Evolutionary conservation across 2,797 vertebrate species (phyloP).

Genomic region (Pygocentrus nattereri): DNA sequence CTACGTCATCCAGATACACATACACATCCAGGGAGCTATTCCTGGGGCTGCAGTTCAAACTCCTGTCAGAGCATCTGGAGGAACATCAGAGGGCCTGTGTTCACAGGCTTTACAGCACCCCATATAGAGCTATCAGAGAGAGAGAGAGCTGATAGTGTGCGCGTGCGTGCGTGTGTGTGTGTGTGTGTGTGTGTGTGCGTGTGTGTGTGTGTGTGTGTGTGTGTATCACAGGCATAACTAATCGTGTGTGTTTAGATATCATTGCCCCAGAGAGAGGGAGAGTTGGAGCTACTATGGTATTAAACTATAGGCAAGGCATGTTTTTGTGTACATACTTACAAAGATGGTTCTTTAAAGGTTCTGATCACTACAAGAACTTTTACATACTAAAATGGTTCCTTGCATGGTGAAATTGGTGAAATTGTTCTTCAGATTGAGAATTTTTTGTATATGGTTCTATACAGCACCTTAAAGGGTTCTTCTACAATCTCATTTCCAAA

Average conservation of each 20-base stretch:
- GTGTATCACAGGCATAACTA: neutral
- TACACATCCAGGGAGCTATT: neutral
- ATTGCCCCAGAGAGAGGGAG: neutral
- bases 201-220: neutral
- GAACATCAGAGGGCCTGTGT: constrained; percentile 16
- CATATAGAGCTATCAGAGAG: neutral
- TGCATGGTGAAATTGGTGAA: too few species aligned
- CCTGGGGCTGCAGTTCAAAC: neutral
- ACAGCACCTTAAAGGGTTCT: too few species aligned
- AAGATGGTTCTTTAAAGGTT: too few species aligned
- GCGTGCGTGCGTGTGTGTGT: neutral
- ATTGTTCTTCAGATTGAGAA: too few species aligned
- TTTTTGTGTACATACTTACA: too few species aligned
- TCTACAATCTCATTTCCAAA: too few species aligned
- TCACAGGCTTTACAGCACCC: constrained; percentile 4
- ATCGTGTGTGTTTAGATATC: neutral
- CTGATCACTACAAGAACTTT: too few species aligned
- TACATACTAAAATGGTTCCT: too few species aligned
- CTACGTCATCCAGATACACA: neutral
- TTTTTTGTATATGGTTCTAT: too few species aligned
- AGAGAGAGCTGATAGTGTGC: neutral
- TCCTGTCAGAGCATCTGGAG: constrained; percentile 10
- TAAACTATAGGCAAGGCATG: neutral
- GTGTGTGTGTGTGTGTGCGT: constrained; percentile 8
- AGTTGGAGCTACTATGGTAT: neutral